Percentiles rank a stretch among this genome's conserved stretches.
phyloP scores from a whole-genome alignment of 2,888 invertebrate genomes.

The Zygothrica quintamaculata region DNA sequence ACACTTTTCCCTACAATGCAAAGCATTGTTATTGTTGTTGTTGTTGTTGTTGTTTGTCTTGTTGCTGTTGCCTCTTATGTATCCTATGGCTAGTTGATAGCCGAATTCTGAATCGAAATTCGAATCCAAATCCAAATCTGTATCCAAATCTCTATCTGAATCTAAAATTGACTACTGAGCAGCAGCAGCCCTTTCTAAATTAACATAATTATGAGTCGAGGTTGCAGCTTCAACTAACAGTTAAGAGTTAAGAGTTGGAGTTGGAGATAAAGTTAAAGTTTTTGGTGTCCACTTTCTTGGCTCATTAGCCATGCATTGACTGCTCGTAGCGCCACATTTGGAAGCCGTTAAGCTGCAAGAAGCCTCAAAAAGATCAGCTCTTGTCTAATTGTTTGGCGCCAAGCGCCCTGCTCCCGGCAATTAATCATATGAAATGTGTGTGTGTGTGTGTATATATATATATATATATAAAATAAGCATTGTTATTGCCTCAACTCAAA shows the following conservation, averaged over 20 bases:
- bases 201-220: slow-evolving; percentile 81
- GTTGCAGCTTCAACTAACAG: slow-evolving; percentile 12
- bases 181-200: slow-evolving; percentile 61
- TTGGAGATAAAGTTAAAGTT: no score
- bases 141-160: slow-evolving; percentile 8
- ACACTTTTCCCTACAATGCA: slow-evolving; percentile 68
- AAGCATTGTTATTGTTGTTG: slow-evolving; percentile 32
- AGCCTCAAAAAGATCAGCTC: slow-evolving; percentile 37
- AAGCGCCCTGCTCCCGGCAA: slow-evolving; percentile 50
- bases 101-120: slow-evolving; percentile 6
- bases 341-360: slow-evolving; percentile 64
- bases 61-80: neutral
- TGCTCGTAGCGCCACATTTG: slow-evolving; percentile 62
- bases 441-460: neutral
- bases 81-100: slow-evolving; percentile 41
- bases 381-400: slow-evolving; percentile 78
- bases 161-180: slow-evolving; percentile 58
- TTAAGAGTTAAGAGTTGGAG: no score
- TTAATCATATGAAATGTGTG: slow-evolving; percentile 58
- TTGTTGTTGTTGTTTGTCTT: slow-evolving; percentile 3
- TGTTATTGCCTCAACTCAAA: slow-evolving; percentile 16
- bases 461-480: slow-evolving; percentile 14
- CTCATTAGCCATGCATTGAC: slow-evolving; percentile 78
- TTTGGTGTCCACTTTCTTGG: slow-evolving; percentile 70
- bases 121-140: slow-evolving; percentile 3